Conservation (phyloP, 92 coral and sea anemone species). For the Parazoanthus darwini region DNA sequence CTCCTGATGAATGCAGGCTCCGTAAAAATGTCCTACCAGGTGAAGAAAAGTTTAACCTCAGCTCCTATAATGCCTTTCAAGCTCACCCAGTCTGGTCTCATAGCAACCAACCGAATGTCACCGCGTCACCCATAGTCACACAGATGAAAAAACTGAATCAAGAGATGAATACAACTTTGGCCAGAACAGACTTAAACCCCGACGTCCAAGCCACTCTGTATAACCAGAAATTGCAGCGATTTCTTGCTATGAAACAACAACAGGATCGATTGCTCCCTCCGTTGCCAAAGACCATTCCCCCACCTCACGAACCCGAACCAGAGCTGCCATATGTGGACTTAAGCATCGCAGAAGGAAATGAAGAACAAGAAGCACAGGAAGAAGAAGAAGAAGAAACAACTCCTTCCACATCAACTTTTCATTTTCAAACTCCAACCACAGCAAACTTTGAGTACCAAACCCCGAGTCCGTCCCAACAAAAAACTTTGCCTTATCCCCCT, state of each 20-base stretch:
- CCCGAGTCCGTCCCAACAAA: slow-evolving; percentile 11
- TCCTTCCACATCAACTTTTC: not conserved
- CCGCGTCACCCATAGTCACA: slow-evolving; percentile 10
- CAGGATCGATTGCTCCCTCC: not conserved
- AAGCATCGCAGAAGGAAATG: slow-evolving; percentile 3
- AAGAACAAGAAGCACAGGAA: not conserved
- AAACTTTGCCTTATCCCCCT: slow-evolving; percentile 4
- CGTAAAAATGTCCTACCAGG: slow-evolving; percentile 54
- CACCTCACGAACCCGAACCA: slow-evolving; percentile 4
- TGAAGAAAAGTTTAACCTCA: slow-evolving; percentile 24
- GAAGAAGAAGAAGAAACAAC: not conserved
- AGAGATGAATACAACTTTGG: not conserved
- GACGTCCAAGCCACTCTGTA: slow-evolving; percentile 1
- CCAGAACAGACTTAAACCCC: slow-evolving; percentile 2
- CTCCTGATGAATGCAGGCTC: slow-evolving; percentile 51
- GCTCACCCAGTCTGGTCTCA: slow-evolving; percentile 27
- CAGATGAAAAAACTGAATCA: slow-evolving; percentile 20
- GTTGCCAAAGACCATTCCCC: not conserved
- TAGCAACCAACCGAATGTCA: slow-evolving; percentile 24
- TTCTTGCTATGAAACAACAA: too few species aligned
- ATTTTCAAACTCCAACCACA: too few species aligned
- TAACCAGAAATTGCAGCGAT: too few species aligned
- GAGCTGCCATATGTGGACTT: not conserved
- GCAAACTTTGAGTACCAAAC: not conserved
- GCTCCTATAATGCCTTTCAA: not conserved